Evolutionary conservation across 1,140 invertebrate species (phyloP), one percentile per base, ranked within the genome.

Genomic region (Lepidostoma basale): DNA sequence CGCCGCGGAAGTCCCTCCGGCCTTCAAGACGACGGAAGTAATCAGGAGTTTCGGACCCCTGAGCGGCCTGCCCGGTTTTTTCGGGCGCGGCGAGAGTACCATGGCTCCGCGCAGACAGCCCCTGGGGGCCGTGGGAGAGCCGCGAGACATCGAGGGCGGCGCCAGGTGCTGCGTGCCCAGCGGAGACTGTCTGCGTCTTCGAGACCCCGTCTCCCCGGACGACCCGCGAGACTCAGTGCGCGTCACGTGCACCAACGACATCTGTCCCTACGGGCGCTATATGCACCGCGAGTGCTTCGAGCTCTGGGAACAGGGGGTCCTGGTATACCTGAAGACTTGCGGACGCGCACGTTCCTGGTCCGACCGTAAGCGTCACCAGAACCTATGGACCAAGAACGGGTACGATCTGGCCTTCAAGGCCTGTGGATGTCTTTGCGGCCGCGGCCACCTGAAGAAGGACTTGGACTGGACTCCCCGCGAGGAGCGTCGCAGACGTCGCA

Each of bases 281-380:
- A 98, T 98, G 96, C 96, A 98, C 84, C 88, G 90, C 67, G 92
- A 94, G 75, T 98, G 96, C 82, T 98, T 98, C 83, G 93, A 97
- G 26, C 85, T 88, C 52, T 98, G 95, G 94, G 95, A 98, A 81
- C 88, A 91, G 77, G 87, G 88, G 4, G 91, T 98, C 14, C 85
- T 97, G 66, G 89, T 90, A 30, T 96, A 94, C 76, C 85, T 98
- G 44, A 93, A 95, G 76, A 91, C 91, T 5, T 95, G 92, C 81
- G 94, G 94, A 10, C 83, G 95, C 14, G 95, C 95, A 1, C 86
- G 95, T 14, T 94, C 91, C 58, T 98, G 96, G 96, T 95, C 93
- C 22, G 95, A 98, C 77, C 87, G 94, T 45, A 95, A 98, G 79
- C 87, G 95, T 14, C 87, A 93, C 70, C 95, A 98, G 81, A 97